Percentiles rank a stretch among this genome's conserved stretches.
These are phyloP conservation scores for Globia sparganii DNA, from an alignment of 2,888 invertebrate species.

Conservation along the genomic window DNA sequence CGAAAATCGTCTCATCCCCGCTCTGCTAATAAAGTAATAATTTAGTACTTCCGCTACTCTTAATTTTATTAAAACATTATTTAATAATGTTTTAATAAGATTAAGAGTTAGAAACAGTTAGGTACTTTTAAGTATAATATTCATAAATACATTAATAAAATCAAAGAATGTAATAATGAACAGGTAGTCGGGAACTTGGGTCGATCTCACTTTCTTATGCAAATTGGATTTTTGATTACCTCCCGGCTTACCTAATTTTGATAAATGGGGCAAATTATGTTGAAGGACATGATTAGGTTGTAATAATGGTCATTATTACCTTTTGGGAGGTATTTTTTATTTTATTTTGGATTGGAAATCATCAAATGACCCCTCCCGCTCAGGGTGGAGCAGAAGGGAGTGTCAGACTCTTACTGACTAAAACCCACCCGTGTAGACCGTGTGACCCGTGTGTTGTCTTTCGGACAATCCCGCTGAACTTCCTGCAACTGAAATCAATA, in stretches of 20 bases:
- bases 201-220: constrained; percentile 38
- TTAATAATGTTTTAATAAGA: too few species aligned
- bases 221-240: constrained; percentile 49
- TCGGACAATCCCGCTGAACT: too few species aligned
- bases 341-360: too few species aligned
- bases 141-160: constrained; percentile 20
- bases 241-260: constrained; percentile 15
- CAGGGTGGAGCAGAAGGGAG: too few species aligned
- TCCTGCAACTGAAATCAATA: neutral
- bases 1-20: neutral
- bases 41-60: constrained; percentile 5
- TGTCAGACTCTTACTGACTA: too few species aligned
- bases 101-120: constrained; percentile 20
- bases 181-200: neutral
- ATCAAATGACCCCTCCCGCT: too few species aligned
- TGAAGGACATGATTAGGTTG: neutral
- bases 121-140: constrained; percentile 25
- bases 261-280: constrained; percentile 21
- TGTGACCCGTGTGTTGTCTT: too few species aligned
- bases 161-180: constrained; percentile 34
- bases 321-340: neutral
- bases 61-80: constrained; percentile 45
- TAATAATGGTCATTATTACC: neutral
- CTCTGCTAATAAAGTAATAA: constrained; percentile 17
- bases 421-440: too few species aligned